Evolutionary conservation across 1,140 invertebrate species (phyloP), one percentile per base, ranked within the genome.

Genomic region (Penaeus chinensis): DNA sequence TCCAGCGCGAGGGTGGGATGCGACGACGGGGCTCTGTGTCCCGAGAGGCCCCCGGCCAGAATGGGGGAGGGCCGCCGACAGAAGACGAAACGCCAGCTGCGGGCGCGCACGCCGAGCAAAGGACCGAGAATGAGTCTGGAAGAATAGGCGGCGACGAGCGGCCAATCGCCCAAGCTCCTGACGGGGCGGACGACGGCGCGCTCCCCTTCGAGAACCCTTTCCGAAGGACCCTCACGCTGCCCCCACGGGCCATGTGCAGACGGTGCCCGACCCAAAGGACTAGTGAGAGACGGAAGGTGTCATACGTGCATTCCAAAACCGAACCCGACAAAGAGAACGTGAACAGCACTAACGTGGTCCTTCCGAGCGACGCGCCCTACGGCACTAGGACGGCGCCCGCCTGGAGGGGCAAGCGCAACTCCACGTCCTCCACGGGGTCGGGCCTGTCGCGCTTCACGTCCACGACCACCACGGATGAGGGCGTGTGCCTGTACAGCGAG

Each of bases 391-490:
- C 76, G 18, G 27, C 27, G 60, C 13, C 24, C 3, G 24, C 60
- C 1, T 42, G 84, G n/a, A n/a, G 74, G 47, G 84, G 84, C 32
- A 85, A 85, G 84, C 27, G 84, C 18, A 42, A 85, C 78, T 89
- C 88, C 5, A 65, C 74, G 22, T 27, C 83, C 22, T 85, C 85
- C 74, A 85, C 84, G 7, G 61, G 65, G 11, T 79, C 89, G 16
- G 86, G 85, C 10, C 54, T 76, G 20, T 90, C 89, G 20, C 85
- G 86, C 42, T 81, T 88, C 32, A 88, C 89, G 20, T 87, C 82
- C 82, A 84, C 85, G 47, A 90, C 89, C 32, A 85, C 85, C 47
- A 90, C 89, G 16, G 89, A 90, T 82, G 89, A 90, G 63, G 89
- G 89, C 54, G 85, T 90, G 27, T 90, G 84, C 65, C 63, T 87